A percentile compares a stretch with the other conserved stretches of the same genome.
These are phyloP conservation scores for Leptopilina drosophilae DNA, from an alignment of 2,888 invertebrate species.

Conservation along the genomic window DNA sequence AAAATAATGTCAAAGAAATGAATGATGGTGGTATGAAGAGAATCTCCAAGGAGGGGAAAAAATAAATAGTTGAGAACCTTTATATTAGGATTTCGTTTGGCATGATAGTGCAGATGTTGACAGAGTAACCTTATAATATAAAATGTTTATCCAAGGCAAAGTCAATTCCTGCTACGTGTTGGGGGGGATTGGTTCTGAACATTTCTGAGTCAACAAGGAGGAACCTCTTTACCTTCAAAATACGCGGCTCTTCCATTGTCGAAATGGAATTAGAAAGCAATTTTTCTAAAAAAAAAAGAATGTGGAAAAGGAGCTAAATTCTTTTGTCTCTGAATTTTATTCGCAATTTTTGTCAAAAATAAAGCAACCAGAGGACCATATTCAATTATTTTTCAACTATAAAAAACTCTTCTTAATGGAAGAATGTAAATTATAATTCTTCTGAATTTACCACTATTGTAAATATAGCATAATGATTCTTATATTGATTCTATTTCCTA, in stretches of 20 bases:
- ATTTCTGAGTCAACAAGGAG: constrained; percentile 54
- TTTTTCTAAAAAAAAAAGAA: not conserved
- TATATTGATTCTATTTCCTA: no score
- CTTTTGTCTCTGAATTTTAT: not conserved
- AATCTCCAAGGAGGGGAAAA: constrained; percentile 44
- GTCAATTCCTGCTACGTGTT: constrained; percentile 55
- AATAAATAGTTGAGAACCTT: constrained; percentile 55
- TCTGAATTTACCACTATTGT: no score
- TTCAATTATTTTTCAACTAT: no score
- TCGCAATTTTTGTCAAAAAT: no score
- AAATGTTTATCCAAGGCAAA: constrained; percentile 60
- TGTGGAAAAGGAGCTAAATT: not conserved
- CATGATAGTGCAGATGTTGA: constrained; percentile 57
- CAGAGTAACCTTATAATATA: constrained; percentile 63
- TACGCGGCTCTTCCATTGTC: constrained; percentile 7
- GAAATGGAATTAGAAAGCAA: constrained; percentile 4
- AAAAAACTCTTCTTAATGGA: no score
- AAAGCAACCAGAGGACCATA: no score
- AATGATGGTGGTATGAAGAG: constrained; percentile 15
- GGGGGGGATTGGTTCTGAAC: constrained; percentile 48
- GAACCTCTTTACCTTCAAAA: constrained; percentile 31
- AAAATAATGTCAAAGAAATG: constrained; percentile 6
- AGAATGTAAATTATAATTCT: no score
- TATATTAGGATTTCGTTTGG: constrained; percentile 48
- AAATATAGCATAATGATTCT: no score